Percentiles rank a stretch among this genome's conserved stretches.
Evolutionary conservation across 2,797 vertebrate genomes (phyloP).

Genomic region (Aphelocoma californica): DNA sequence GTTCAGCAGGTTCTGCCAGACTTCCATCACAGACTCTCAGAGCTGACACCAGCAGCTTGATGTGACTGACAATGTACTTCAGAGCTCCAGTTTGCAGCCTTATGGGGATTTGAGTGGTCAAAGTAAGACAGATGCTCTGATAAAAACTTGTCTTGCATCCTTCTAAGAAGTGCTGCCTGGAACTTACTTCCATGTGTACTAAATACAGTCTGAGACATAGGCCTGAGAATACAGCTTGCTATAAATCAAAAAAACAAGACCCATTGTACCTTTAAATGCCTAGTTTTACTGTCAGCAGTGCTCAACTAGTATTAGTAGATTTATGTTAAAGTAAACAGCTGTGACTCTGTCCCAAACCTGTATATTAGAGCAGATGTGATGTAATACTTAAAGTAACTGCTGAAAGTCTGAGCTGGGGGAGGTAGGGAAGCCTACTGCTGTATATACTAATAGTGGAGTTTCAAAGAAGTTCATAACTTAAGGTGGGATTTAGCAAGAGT

Average conservation of each 20-base stretch:
- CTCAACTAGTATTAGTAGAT: background rate
- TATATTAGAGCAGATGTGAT: background rate
- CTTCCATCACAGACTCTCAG: background rate
- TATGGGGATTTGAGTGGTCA: background rate
- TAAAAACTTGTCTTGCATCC: background rate
- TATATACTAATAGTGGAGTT: background rate
- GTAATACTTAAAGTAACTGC: background rate
- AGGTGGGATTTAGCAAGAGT: background rate
- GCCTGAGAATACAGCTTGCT: background rate
- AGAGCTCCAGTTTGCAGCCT: background rate
- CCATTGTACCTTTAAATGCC: background rate
- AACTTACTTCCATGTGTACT: background rate
- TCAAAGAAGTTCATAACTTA: background rate
- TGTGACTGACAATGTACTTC: background rate
- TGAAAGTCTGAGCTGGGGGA: background rate
- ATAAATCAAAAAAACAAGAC: background rate
- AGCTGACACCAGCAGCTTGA: background rate
- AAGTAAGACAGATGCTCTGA: background rate
- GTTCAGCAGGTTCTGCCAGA: conserved; percentile 29
- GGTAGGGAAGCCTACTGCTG: background rate
- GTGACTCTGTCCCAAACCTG: background rate
- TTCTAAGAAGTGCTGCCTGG: background rate
- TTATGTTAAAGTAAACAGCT: background rate
- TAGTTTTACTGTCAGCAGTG: background rate
- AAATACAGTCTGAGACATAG: background rate